phyloP scores from a whole-genome alignment of 2,113 vertebrate genomes.

The Myrmecophaga tridactyla region DNA sequence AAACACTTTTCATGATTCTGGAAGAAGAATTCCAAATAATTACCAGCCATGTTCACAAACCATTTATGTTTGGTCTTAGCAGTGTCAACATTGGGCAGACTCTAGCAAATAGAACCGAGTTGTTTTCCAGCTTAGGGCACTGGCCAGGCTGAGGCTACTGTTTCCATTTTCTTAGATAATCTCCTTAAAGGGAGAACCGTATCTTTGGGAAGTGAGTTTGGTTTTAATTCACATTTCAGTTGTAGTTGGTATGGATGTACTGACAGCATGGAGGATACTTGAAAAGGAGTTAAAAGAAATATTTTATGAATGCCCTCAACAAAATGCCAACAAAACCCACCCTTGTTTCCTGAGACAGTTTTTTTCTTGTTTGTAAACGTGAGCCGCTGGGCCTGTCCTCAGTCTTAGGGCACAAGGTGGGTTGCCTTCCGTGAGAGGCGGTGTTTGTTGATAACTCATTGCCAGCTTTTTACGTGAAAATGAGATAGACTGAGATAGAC shows the following conservation, averaged over 20 bases:
- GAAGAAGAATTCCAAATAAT: conserved; percentile 57
- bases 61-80: conserved; percentile 13
- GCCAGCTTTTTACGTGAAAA: background rate
- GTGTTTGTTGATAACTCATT: background rate
- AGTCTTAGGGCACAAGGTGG: background rate
- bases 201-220: background rate
- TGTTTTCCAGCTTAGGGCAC: background rate
- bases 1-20: conserved; percentile 49
- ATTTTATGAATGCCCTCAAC: background rate
- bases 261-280: background rate
- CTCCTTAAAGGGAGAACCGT: background rate
- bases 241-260: background rate
- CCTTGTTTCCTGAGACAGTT: background rate
- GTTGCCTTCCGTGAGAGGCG: background rate
- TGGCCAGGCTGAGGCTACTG: background rate
- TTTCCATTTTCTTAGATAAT: background rate
- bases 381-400: background rate
- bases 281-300: background rate
- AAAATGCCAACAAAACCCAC: background rate
- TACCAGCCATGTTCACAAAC: background rate
- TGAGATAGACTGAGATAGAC: rapidly evolving
- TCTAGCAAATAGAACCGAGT: background rate
- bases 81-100: background rate
- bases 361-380: background rate
- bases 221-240: background rate